Conservation (phyloP, 37 sponge, comb jelly and placozoan genomes). For the Petrosia ficiformis region DNA sequence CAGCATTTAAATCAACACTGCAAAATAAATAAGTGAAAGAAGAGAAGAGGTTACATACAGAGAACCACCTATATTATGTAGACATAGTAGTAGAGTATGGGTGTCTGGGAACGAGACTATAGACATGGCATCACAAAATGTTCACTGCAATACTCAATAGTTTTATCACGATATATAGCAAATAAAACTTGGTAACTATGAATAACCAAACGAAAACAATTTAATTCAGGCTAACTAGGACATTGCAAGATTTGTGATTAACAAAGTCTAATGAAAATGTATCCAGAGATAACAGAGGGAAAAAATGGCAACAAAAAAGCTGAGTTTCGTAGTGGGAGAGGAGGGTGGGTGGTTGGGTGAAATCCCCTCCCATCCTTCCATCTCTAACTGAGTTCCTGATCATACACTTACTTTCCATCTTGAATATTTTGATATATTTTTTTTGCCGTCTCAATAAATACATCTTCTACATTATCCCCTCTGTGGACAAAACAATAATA, state of each 20-base stretch:
- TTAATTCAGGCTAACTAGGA: too few relatives aligned
- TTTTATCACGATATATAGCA: too few relatives aligned
- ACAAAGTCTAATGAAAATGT: too few relatives aligned
- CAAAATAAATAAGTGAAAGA: background rate
- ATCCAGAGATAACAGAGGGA: too few relatives aligned
- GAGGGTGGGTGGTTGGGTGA: background rate
- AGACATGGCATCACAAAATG: too few relatives aligned
- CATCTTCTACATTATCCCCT: constrained; percentile 98
- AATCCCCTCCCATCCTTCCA: background rate
- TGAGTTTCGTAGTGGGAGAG: background rate
- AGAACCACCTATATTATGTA: background rate
- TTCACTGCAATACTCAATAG: too few relatives aligned
- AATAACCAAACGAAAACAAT: too few relatives aligned
- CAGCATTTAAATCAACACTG: constrained; percentile 94
- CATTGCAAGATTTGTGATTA: too few relatives aligned
- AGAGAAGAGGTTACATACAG: background rate
- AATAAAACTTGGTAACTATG: too few relatives aligned
- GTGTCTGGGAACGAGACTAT: background rate
- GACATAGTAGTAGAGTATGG: background rate
- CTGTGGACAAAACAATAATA: constrained; percentile 29
- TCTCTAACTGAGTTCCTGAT: too few relatives aligned
- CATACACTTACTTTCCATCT: constrained; percentile 83
- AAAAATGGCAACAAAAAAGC: background rate
- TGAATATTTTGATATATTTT: constrained; percentile 99
- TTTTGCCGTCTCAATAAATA: constrained; percentile 97